phyloP scores from a whole-genome alignment of 2,888 invertebrate species.

The Drosophila emarginata region DNA sequence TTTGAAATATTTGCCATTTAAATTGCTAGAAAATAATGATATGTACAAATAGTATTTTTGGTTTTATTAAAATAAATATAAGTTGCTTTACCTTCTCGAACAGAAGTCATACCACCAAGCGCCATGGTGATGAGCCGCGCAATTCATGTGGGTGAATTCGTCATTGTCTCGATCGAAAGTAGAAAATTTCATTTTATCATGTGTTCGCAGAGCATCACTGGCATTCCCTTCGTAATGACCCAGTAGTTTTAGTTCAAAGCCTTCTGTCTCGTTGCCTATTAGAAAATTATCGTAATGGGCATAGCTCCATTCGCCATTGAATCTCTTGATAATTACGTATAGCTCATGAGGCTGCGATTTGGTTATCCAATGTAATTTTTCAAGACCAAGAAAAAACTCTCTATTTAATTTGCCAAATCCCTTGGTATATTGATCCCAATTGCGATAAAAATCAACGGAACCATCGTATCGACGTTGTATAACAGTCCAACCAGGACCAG shows the following conservation, averaged over 20 bases:
- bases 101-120: slow-evolving; percentile 90
- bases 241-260: slow-evolving; percentile 86
- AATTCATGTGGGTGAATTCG: slow-evolving; percentile 85
- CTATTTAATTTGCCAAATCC: slow-evolving; percentile 88
- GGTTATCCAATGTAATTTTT: slow-evolving; percentile 85
- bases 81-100: slow-evolving; percentile 84
- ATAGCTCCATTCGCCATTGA: slow-evolving; percentile 84
- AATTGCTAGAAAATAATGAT: slow-evolving; percentile 82
- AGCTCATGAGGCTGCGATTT: slow-evolving; percentile 83
- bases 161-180: slow-evolving; percentile 87
- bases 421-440: slow-evolving; percentile 86
- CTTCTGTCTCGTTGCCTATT: slow-evolving; percentile 86
- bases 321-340: slow-evolving; percentile 86
- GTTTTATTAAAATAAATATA: neutral
- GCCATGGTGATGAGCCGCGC: slow-evolving; percentile 86
- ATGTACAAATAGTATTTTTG: neutral
- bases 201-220: slow-evolving; percentile 88
- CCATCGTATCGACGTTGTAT: slow-evolving; percentile 87
- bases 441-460: slow-evolving; percentile 86
- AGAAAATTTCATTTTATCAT: slow-evolving; percentile 86
- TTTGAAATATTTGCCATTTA: slow-evolving; percentile 84
- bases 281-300: slow-evolving; percentile 87
- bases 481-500: slow-evolving; percentile 85
- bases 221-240: slow-evolving; percentile 86
- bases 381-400: slow-evolving; percentile 88